Evolutionary conservation across 2,888 invertebrate genomes (phyloP).

Genomic region (Epinotia bilunana): DNA sequence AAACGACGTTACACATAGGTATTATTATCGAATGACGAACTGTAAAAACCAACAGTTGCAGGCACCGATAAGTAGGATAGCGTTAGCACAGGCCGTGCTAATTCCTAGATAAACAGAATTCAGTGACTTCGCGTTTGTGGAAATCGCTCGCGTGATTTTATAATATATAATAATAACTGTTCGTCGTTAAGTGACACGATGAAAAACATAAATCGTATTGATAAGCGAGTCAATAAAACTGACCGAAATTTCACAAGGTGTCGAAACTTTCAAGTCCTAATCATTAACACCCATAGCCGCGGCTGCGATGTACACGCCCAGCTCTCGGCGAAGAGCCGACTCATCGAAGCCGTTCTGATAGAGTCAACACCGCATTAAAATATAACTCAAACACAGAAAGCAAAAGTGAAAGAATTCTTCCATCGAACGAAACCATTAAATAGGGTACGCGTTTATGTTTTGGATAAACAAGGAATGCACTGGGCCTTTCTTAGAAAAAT

Average conservation of each 20-base stretch:
- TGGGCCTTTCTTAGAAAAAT: constrained; percentile 72
- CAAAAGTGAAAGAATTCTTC: constrained; percentile 73
- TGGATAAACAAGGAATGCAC: constrained; percentile 70
- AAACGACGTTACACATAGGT: constrained; percentile 57
- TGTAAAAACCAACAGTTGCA: constrained; percentile 71
- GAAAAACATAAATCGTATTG: constrained; percentile 59
- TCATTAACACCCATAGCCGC: constrained; percentile 35
- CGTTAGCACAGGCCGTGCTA: constrained; percentile 72
- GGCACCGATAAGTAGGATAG: constrained; percentile 74
- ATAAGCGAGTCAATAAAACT: constrained; percentile 65
- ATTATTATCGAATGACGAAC: constrained; percentile 69
- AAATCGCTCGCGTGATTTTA: constrained; percentile 78
- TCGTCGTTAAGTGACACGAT: constrained; percentile 68
- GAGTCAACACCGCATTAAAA: constrained; percentile 46
- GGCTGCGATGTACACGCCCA: constrained; percentile 11
- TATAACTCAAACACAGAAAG: constrained; percentile 60
- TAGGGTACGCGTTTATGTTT: constrained; percentile 70
- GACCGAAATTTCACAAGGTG: constrained; percentile 70
- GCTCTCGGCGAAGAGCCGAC: constrained; percentile 33
- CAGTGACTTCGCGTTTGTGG: constrained; percentile 57
- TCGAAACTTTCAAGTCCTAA: constrained; percentile 50
- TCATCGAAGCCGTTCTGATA: constrained; percentile 45
- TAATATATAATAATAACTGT: constrained; percentile 82
- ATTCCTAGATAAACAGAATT: constrained; percentile 72
- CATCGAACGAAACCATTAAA: constrained; percentile 67